Evolutionary conservation across 2,888 invertebrate genomes (phyloP), one percentile per base, ranked within the genome.

Genomic region (Encarsia formosa): DNA sequence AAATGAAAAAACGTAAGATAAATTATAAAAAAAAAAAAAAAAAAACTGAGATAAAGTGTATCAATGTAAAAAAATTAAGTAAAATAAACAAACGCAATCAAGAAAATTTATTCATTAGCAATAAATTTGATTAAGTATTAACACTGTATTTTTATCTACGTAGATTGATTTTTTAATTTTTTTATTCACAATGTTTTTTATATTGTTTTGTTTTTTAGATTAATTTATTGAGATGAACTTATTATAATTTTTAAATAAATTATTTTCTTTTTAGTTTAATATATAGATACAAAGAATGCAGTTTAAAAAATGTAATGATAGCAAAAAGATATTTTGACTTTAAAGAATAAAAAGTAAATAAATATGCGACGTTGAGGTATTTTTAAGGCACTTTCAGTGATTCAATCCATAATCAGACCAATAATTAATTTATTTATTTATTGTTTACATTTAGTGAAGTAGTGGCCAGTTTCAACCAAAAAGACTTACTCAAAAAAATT

Each of bases 371-470:
- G 26, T 50, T 34, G 32, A 50, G 44, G 24, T 50, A 24, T 50
- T 50, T 26, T 44, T 32, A 34, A 44, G 45, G 44, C 45, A 39
- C 26, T 43, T 43, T 44, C 11, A 48, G 32, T 37, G 19, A 32
- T 22, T 15, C 24, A 47, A 39, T 16, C 24, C 32, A 32, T 48
- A n/a, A n/a, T 31, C 43, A 43, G 52, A 52, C 47, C 49, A 53
- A 53, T 53, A 26, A 35, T 43, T 32, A 32, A n/a, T n/a, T n/a
- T n/a, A n/a, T n/a, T n/a, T n/a, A n/a, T n/a, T 44, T 34, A 24
- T 41, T 19, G 47, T 37, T 45, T 32, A 44, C 20, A 31, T 44
- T 26, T 39, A 44, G 29, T 11, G 35, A 43, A 32, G 19, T 44
- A 53, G 16, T 24, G 37, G 13, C 34, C 40, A 23, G 18, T 1